Percentiles rank a stretch among this genome's conserved stretches.
phyloP scores from a whole-genome alignment of 2,888 invertebrate species.

The Phlogophora meticulosa region DNA sequence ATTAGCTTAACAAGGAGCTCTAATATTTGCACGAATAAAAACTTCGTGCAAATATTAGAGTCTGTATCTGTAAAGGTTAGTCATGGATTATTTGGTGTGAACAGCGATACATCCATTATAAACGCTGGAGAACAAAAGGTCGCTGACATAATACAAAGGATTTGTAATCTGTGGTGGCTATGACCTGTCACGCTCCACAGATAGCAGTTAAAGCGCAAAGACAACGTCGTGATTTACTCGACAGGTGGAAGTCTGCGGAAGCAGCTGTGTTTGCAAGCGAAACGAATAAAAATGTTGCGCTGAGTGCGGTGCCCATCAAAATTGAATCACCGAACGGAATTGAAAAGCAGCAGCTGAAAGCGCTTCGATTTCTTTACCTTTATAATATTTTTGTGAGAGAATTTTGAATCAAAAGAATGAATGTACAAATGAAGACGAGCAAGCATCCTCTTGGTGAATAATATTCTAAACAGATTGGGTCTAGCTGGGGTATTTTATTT shows the following conservation, averaged over 20 bases:
- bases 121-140: slow-evolving; percentile 48
- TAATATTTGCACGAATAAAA: slow-evolving; percentile 17
- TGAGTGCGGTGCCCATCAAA: slow-evolving; percentile 48
- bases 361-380: slow-evolving; percentile 35
- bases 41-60: slow-evolving; percentile 42
- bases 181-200: slow-evolving; percentile 60
- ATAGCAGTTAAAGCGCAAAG: slow-evolving; percentile 25
- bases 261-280: slow-evolving; percentile 58
- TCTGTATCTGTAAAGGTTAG: slow-evolving; percentile 21
- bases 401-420: slow-evolving; percentile 33
- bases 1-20: slow-evolving; percentile 22
- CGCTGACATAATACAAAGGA: slow-evolving; percentile 61
- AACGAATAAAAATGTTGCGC: slow-evolving; percentile 54
- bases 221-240: slow-evolving; percentile 52
- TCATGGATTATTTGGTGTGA: slow-evolving; percentile 42
- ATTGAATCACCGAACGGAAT: slow-evolving; percentile 38
- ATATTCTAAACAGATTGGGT: slow-evolving; percentile 26
- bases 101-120: slow-evolving; percentile 50
- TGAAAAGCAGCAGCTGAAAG: slow-evolving; percentile 26
- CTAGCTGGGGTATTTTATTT: slow-evolving; percentile 18
- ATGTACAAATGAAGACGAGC: slow-evolving; percentile 4
- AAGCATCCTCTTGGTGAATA: slow-evolving; percentile 10
- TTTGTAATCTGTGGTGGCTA: slow-evolving; percentile 53
- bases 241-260: slow-evolving; percentile 58
- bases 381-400: slow-evolving; percentile 6